These are phyloP conservation scores for Neodontobutis hainanensis DNA, from an alignment of 2,113 vertebrate genomes.

Conservation along the genomic window DNA sequence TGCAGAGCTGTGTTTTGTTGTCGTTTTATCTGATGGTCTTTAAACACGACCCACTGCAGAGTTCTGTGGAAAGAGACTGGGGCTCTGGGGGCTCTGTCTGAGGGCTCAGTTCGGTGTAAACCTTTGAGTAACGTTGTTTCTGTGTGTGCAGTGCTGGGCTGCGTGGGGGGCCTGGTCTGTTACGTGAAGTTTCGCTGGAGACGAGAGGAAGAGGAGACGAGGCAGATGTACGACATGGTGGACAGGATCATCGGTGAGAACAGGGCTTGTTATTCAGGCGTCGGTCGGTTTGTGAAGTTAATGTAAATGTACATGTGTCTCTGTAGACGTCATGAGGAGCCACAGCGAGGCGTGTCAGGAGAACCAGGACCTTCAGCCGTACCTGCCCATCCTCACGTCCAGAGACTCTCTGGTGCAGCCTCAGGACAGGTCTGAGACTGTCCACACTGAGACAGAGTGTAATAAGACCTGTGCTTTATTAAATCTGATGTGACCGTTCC, in stretches of 20 bases:
- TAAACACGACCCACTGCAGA: too few relatives aligned
- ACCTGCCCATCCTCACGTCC: conserved; percentile 92
- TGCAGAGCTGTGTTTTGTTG: too few relatives aligned
- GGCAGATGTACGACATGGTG: conserved; percentile 98
- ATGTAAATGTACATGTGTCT: background rate
- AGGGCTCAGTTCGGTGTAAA: background rate
- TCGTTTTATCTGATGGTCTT: too few relatives aligned
- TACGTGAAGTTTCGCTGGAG: conserved; percentile 95
- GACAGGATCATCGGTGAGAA: conserved; percentile 93
- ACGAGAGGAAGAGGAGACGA: conserved; percentile 91
- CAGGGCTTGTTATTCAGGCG: background rate
- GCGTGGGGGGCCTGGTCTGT: conserved; percentile 83
- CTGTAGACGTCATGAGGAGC: conserved; percentile 88
- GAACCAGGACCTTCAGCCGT: conserved; percentile 93
- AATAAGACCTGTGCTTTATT: too few relatives aligned
- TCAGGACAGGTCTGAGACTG: conserved; percentile 84
- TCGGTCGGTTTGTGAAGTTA: too few relatives aligned
- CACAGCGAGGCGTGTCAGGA: conserved; percentile 92
- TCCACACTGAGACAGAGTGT: too few relatives aligned
- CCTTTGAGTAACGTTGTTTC: background rate
- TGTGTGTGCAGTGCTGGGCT: conserved; percentile 78
- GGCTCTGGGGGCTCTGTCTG: too few relatives aligned
- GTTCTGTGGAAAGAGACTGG: too few relatives aligned
- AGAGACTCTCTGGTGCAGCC: conserved; percentile 90
- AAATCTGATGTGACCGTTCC: background rate